Base-by-base conservation (phyloP, 2,113 vertebrate genomes). In the Embiotoca jacksoni region DNA sequence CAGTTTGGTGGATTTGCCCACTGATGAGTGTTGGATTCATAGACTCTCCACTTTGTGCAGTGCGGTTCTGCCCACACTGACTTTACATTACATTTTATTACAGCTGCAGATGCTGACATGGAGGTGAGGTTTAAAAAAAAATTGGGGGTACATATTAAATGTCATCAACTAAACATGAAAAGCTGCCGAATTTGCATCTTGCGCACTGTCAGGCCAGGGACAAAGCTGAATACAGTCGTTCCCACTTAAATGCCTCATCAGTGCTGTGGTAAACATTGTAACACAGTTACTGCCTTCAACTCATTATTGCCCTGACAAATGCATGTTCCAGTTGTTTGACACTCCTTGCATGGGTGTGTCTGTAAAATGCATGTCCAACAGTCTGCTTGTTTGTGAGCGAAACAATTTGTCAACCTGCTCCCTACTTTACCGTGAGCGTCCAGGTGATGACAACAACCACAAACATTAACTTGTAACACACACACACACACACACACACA, bases 231-330 rank as follows among this genome's bases (percentile, higher is more conserved):
- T 32, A 41, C 39, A 10, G 37, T 37, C 39, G 7, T 8, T 41
- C 39, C 4, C 50, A 55, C 55, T 50, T 49, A 80, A 72, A 36
- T 54, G 52, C 37, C 67, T 36, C 39, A 63, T 47, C 54, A 58
- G 61, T 33, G 47, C 50, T 15, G 31, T 8, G 14, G 56, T 70
- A 63, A 76, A 77, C 72, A 85, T 5, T 73, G 59, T 71, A 35
- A 69, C 52, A 63, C 23, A 44, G 41, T 56, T 37, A 16, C 72
- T 54, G 58, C 56, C 36, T 35, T 49, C 36, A 36, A 64, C 66
- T 78, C 74, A 53, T 78, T 72, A 77, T 70, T 64, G 63, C 53
- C n/a, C n/a, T 47, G 56, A 70, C 54, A 73, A 74, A 69, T 58
- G 60, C 72, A 72, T 65, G 53, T 74, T 62, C 50, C 55, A 62